Base-by-base conservation (phyloP, 2,888 invertebrate genomes). In the Mesorhabditis belari region DNA sequence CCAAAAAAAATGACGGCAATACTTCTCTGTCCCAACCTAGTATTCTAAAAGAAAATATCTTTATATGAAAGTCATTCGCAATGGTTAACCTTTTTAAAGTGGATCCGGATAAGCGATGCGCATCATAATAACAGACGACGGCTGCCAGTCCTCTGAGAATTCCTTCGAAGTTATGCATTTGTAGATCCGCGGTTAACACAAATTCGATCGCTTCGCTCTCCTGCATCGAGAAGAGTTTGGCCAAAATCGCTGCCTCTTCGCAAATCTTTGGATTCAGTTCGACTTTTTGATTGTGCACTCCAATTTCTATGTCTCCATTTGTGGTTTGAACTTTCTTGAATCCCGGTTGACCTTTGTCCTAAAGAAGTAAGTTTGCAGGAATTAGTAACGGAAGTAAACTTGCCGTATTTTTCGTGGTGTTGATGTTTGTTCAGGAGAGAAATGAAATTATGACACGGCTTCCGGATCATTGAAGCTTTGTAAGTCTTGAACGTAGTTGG, bases 111-210 rank as follows among this genome's bases (percentile, higher is more conserved):
- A 68, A 59, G 51, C 71, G 57, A 44, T 74, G 75, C 24, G 69
- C 66, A 55, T 75, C 73, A 62, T 75, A 75, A 53, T 75, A 75
- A 60, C 75, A 75, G 19, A 71, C 62, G 12, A 75, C 73, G 6
- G 73, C 70, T 25, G 70, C 60, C 6, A 75, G 63, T 6, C 72
- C 72, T 28, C 75, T 60, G 24, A 64, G 62, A 4, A 75, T 23
- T 9, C 64, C 64, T 26, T 67, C 65, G 26, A 70, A 74, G 53
- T 72, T 65, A n/a, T 66, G 61, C 25, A 55, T 56, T 53, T 75
- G 73, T 5, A 70, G 58, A 57, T 75, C 75, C 44, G 72, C 74
- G 5, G 71, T 61, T 23, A 75, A 44, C 27, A 75, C 61, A 35
- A 75, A 51, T 21, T 71, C 70, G 17, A 74, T 53, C 1, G 73